Evolutionary conservation across 1,140 invertebrate species (phyloP), one percentile per base, ranked within the genome.

Genomic region (Campoletis sonorensis): DNA sequence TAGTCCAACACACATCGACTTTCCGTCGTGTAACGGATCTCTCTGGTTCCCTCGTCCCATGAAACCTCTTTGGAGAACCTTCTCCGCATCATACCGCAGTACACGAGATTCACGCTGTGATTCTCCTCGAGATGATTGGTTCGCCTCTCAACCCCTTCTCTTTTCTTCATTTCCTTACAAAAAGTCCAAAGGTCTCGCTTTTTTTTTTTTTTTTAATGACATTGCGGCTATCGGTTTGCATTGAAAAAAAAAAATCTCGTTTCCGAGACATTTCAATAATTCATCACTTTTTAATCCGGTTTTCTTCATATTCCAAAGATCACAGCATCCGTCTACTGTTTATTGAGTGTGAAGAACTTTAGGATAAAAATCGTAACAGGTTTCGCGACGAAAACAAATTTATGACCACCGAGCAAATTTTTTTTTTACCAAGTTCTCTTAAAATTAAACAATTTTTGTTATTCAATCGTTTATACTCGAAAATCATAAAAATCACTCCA

Each of bases 31-130:
- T 70, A 70, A 70, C 67, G 67, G 67, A 70, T 70, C 30, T 70
- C 67, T 70, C 67, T 70, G 16, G 15, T 30, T 70, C 67, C 27
- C 30, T 33, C 61, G 27, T 70, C 30, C 83, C 82, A 82, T 81
- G 79, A 54, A 67, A 71, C 89, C 87, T 89, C 88, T 89, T 86
- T 88, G 58, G 51, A 61, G 54, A 54, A 58, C 75, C 75, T 54
- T 86, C 86, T 82, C 71, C 79, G 78, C 85, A n/a, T n/a, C n/a
- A n/a, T n/a, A n/a, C 76, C 85, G 0, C 61, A 26, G 67, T n/a
- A n/a, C 30, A n/a, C 26, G 67, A 70, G 67, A 33, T 70, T 70
- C 67, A 70, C 27, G 64, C 64, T 30, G 27, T 84, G 64, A 68
- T 68, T 82, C 78, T 79, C 72, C 15, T n/a, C n/a, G 26, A 71